phyloP scores from a whole-genome alignment of 2,797 vertebrate species.

The Coracias cyanogaster region DNA sequence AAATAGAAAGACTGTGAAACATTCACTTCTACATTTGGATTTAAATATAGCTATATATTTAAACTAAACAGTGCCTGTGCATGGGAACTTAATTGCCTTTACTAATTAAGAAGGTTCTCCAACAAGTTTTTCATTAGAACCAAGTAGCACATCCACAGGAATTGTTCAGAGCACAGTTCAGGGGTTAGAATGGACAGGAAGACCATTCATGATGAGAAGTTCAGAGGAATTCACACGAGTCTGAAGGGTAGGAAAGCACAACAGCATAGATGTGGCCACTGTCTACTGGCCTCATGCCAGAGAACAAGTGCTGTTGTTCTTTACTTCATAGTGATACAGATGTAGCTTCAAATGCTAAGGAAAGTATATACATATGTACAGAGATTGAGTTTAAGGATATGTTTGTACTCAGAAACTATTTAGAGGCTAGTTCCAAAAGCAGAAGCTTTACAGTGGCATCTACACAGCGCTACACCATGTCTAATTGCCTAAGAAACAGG shows the following conservation, averaged over 20 bases:
- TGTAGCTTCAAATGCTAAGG: background rate
- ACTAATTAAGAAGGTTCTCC: background rate
- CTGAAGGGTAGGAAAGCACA: background rate
- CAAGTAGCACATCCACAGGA: background rate
- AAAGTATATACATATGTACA: background rate
- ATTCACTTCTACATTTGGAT: background rate
- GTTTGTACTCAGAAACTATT: background rate
- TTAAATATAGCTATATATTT: background rate
- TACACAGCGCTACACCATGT: background rate
- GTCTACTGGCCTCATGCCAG: background rate
- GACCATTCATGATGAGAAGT: background rate
- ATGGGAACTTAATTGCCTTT: background rate
- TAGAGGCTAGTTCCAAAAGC: background rate
- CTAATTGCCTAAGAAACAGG: background rate
- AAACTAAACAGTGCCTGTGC: background rate
- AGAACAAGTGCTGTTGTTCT: background rate
- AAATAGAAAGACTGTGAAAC: background rate
- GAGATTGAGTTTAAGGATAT: background rate
- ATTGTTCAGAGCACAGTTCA: background rate
- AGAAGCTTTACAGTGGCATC: background rate
- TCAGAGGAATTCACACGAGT: background rate
- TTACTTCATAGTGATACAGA: background rate
- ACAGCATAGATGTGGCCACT: background rate
- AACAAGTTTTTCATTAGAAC: background rate
- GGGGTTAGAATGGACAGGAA: background rate